phyloP scores from a whole-genome alignment of 2,888 invertebrate genomes.

The Chelonus formosanus region DNA sequence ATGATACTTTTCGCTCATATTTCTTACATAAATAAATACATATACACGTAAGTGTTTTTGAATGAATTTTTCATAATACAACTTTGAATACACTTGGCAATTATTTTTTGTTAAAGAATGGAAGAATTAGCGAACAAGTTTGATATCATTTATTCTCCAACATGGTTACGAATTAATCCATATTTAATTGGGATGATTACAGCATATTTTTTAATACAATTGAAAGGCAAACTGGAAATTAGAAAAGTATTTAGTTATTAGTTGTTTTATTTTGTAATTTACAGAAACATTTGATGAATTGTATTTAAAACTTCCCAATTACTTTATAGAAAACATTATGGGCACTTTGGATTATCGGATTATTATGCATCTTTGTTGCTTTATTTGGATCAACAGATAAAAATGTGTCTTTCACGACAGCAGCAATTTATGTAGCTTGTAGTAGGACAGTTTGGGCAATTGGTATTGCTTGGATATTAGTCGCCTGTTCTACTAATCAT shows the following conservation, averaged over 20 bases:
- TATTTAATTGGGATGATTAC: conserved; percentile 65
- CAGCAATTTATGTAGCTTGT: conserved; percentile 67
- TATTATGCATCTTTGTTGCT: conserved; percentile 61
- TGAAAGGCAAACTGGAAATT: conserved; percentile 50
- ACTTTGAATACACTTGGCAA: conserved; percentile 7
- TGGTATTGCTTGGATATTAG: conserved; percentile 69
- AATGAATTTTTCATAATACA: background rate
- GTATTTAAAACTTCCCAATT: background rate
- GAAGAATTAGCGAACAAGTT: conserved; percentile 61
- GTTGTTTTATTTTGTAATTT: background rate
- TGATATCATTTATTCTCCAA: conserved; percentile 61
- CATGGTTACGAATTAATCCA: conserved; percentile 62
- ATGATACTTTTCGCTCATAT: background rate
- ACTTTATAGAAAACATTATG: conserved; percentile 47
- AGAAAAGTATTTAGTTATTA: conserved; percentile 32
- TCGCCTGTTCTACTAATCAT: conserved; percentile 69
- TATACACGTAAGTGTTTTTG: conserved; percentile 30
- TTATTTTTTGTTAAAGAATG: conserved; percentile 54
- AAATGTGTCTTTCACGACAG: conserved; percentile 64
- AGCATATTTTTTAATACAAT: conserved; percentile 63
- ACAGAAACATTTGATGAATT: background rate
- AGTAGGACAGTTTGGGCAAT: conserved; percentile 68
- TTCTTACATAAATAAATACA: background rate
- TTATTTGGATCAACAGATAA: conserved; percentile 64
- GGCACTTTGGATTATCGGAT: conserved; percentile 61